Conservation (phyloP, 2,888 invertebrate genomes). For the Cryptocephalus moraei region DNA sequence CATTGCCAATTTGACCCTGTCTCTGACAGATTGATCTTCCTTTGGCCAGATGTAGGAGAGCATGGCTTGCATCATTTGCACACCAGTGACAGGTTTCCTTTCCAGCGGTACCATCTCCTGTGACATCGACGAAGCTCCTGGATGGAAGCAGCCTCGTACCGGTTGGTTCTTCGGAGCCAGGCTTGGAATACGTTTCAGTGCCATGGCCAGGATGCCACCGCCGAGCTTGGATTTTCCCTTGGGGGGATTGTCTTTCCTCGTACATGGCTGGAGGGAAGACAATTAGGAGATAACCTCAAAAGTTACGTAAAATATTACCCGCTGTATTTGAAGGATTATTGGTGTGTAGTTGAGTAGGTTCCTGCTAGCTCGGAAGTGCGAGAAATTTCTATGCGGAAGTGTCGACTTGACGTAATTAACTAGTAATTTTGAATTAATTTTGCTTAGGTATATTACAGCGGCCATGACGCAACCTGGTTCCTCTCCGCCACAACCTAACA, state of each 20-base stretch:
- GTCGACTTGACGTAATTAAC: conserved; percentile 17
- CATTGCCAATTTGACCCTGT: conserved; percentile 73
- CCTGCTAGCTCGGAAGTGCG: conserved; percentile 16
- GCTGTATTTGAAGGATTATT: conserved; percentile 14
- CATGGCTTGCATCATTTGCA: conserved; percentile 82
- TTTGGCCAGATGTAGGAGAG: conserved; percentile 92
- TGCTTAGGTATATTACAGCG: conserved; percentile 22
- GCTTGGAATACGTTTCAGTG: conserved; percentile 23
- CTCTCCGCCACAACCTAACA: too few species aligned
- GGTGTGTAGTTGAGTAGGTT: conserved; percentile 13
- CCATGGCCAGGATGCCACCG: conserved; percentile 25
- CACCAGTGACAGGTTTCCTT: conserved; percentile 50
- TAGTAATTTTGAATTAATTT: conserved; percentile 21
- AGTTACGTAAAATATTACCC: conserved; percentile 21
- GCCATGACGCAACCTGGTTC: conserved; percentile 15
- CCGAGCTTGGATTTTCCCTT: conserved; percentile 14
- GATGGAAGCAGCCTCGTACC: conserved; percentile 81
- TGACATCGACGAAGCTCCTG: conserved; percentile 57
- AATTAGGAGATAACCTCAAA: conserved; percentile 11
- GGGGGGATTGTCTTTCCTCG: conserved; percentile 16
- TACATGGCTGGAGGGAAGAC: conserved; percentile 16
- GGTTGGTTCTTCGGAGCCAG: conserved; percentile 38
- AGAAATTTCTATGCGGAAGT: conserved; percentile 18
- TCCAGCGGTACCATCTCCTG: conserved; percentile 46
- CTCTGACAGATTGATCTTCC: conserved; percentile 64